Base-by-base conservation (phyloP, 2,113 vertebrate species). In the Hystrix cristata region DNA sequence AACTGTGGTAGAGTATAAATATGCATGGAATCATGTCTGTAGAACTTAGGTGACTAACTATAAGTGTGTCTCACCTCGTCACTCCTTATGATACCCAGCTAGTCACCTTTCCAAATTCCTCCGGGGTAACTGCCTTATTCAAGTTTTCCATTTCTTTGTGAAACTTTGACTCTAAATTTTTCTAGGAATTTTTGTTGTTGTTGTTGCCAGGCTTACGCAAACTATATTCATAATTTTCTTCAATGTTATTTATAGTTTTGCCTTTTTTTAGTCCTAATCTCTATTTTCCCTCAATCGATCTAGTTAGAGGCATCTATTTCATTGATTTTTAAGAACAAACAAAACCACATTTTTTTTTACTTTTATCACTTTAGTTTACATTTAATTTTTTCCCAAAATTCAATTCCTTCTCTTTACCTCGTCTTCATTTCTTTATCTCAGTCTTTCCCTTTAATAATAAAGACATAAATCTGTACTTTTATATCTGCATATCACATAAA, bases 381-480 rank as follows among this genome's bases (percentile, higher is more conserved):
- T 18, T 79, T 53, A 23, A 7, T 43, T 34, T 93, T 86, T 71
- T 69, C 15, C 53, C 21, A 55, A 18, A 55, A 59, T 51, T 78
- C 19, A 76, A 64, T 60, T 79, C 16, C 1, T 16, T 83, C 10
- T 18, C 5, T 69, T 51, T 76, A 53, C 8, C 46, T 86, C 9
- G 29, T 74, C 64, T 65, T 87, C 12, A 19, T 59, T 91, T 15
- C 67, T 31, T 76, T 55, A 62, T 72, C 12, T 18, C 15, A 43
- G 27, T 82, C 64, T 72, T 81, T 94, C 46, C 55, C 38, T 51
- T 88, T 88, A 74, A 12, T 87, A 65, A 94, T 76, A 11, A 76
- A 69, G 43, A 67, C 31, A 31, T 43, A 13, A 31, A 34, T 7
- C 43, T 84, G 31, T 64, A 12, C 13, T 27, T 87, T 69, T 91